Percentiles rank a stretch among this genome's conserved stretches.
Evolutionary conservation across 2,113 vertebrate genomes (phyloP).

Genomic region (Heptranchias perlo): DNA sequence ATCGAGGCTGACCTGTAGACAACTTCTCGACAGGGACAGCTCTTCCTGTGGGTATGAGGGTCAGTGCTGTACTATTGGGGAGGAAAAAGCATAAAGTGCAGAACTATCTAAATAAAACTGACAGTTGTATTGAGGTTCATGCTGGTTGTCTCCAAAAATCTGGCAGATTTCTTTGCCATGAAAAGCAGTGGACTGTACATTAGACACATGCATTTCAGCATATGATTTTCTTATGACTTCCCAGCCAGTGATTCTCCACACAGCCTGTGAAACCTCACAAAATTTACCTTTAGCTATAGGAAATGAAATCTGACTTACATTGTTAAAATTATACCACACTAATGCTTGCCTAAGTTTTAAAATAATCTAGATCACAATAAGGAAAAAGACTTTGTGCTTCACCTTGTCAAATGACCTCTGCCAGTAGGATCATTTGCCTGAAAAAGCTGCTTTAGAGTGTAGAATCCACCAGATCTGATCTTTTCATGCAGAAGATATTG

Average conservation of each 20-base stretch:
- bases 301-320: not conserved
- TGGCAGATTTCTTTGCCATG: not conserved
- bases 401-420: constrained; percentile 40
- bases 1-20: not conserved
- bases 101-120: not conserved
- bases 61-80: not conserved
- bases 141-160: not conserved
- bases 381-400: not conserved
- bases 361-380: not conserved
- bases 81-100: not conserved
- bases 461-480: constrained; percentile 41
- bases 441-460: constrained; percentile 40
- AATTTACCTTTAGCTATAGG: not conserved
- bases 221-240: not conserved
- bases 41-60: not conserved
- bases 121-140: not conserved
- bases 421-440: constrained; percentile 41
- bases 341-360: not conserved
- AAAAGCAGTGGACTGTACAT: not conserved
- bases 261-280: not conserved
- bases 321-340: not conserved
- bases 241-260: not conserved
- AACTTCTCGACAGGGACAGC: not conserved
- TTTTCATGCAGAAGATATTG: constrained; percentile 40
- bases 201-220: not conserved